Evolutionary conservation across 2,888 invertebrate genomes (phyloP), one percentile per base, ranked within the genome.

Genomic region (Acleris sparsana): DNA sequence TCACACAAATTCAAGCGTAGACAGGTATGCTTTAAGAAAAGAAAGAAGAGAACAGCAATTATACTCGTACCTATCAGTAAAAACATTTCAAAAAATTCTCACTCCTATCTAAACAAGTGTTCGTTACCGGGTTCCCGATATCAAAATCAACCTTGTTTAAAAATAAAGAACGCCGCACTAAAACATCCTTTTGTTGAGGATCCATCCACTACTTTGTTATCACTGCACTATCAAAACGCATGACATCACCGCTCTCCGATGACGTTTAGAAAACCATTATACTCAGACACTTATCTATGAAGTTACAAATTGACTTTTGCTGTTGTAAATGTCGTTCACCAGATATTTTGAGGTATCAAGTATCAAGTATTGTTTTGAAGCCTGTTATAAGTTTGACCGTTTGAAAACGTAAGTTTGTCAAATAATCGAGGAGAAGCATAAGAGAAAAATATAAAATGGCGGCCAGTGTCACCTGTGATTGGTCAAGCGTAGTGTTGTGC

Each of bases 141-240:
- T 18, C 39, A 56, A 9, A 18, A 57, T 9, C 58, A 58, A 48
- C 53, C 48, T 64, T 62, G 66, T 66, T 66, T 66, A 48, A 61
- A 61, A 66, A 57, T 51, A 51, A 66, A 57, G 33, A 62, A 62
- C 57, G 62, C 62, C 65, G 56, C 20, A 55, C 52, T 17, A 57
- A 63, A 62, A 62, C 61, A 57, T 62, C 48, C 61, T 57, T 52
- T 56, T 57, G 61, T 66, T 61, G 57, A 61, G 61, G 51, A 66
- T 61, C n/a, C n/a, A n/a, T n/a, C n/a, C 65, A 66, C 52, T 46
- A 33, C 62, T 62, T 62, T 66, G 62, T 66, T 66, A 66, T 66
- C 66, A 52, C 39, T 29, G 3, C 52, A 53, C 57, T 66, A 66
- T 66, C 66, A 57, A 66, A 66, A 62, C 66, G 44, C 52, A 66